Conservation (phyloP, 2,113 vertebrate genomes). For the Setophaga coronata region DNA sequence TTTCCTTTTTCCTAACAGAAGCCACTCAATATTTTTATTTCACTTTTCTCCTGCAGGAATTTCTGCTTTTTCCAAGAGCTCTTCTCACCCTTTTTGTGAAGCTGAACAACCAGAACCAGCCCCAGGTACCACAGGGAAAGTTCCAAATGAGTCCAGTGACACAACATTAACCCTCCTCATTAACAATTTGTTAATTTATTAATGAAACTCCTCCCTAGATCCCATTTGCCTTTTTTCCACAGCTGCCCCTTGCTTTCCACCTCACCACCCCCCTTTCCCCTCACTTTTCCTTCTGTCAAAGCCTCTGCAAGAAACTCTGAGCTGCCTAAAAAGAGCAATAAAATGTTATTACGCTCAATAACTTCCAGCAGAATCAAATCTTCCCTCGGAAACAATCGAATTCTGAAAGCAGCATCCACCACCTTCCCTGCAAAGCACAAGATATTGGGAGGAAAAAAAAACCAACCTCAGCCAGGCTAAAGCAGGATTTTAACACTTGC, state of each 20-base stretch:
- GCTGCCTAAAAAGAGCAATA: slow-evolving; percentile 37
- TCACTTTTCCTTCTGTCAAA: background rate
- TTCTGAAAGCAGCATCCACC: background rate
- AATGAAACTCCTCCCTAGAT: background rate
- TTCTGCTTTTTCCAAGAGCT: background rate
- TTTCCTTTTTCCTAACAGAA: background rate
- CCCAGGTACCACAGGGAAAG: background rate
- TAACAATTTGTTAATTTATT: background rate
- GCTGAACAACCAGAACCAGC: background rate
- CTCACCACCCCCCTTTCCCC: background rate
- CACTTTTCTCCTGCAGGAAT: background rate
- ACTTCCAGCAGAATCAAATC: background rate
- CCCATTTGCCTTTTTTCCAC: background rate
- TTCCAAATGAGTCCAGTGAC: rapidly evolving
- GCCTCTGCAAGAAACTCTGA: background rate
- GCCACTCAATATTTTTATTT: background rate
- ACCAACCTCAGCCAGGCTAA: background rate
- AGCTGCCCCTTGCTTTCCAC: background rate
- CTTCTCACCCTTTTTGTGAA: background rate
- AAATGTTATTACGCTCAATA: slow-evolving; percentile 11
- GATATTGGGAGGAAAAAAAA: background rate
- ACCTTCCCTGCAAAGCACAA: background rate
- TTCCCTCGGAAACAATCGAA: background rate
- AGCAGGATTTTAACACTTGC: background rate
- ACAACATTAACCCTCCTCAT: background rate